Evolutionary conservation across 30 jellyfish, hydroid and myxozoan species (phyloP).

Genomic region (Kudoa iwatai): DNA sequence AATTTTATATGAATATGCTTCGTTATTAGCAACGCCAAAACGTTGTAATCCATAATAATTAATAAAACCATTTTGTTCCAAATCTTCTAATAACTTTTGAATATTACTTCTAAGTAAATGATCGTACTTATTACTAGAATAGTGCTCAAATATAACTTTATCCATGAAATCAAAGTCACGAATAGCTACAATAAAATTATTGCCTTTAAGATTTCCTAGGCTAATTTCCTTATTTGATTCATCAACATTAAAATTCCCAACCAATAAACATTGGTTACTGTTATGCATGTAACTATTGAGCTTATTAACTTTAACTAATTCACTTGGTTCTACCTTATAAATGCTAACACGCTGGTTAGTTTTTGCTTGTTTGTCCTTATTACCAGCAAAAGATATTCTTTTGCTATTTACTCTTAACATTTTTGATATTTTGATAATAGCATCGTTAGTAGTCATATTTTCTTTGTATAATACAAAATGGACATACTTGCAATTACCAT

Average conservation of each 20-base stretch:
- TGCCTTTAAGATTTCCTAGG: constrained; percentile 52
- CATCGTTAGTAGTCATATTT: constrained; percentile 49
- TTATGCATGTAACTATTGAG: constrained; percentile 5
- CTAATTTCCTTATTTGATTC: constrained; percentile 7
- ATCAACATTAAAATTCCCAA: constrained; percentile 28
- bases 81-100: too few relatives aligned
- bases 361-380: constrained; percentile 57
- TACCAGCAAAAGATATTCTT: constrained; percentile 48
- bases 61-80: constrained; percentile 16
- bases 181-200: constrained; percentile 17
- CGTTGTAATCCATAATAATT: constrained; percentile 81
- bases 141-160: too few relatives aligned
- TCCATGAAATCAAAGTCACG: constrained; percentile 9
- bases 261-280: too few relatives aligned
- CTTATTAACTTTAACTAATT: constrained; percentile 6
- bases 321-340: constrained; percentile 4
- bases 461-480: constrained; percentile 51
- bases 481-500: constrained; percentile 3
- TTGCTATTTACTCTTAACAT: constrained; percentile 9
- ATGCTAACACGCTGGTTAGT: constrained; percentile 36
- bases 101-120: too few relatives aligned
- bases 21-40: too few relatives aligned
- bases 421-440: constrained; percentile 13
- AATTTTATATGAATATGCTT: too few relatives aligned
- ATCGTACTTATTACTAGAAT: too few relatives aligned